Base-by-base conservation (phyloP, 2,888 invertebrate genomes). In the Xiphydria camelus region DNA sequence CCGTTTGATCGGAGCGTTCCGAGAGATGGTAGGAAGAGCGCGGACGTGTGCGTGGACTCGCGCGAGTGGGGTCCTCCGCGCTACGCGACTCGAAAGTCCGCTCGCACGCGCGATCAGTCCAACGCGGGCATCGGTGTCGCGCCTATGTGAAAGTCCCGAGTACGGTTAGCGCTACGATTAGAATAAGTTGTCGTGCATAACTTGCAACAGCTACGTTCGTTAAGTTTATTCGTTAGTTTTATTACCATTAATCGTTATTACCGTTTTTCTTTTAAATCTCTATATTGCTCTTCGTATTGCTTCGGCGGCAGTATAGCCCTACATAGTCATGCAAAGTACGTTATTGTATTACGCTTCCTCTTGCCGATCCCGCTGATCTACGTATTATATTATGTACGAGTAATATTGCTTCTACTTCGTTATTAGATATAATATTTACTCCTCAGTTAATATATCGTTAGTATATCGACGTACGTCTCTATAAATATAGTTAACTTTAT, bases 211-310 rank as follows among this genome's bases (percentile, higher is more conserved):
- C 51, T 57, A 18, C 34, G 34, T 18, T 57, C 44, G 44, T 57
- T 59, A 51, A 51, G 58, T 56, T 41, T 45, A 44, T 36, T 47
- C 36, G 15, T 55, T 46, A 48, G 17, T 21, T 12, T 32, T 10
- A 40, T 25, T 39, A 20, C 25, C 33, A 14, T 36, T 40, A 19
- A 20, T 39, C 26, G n/a, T 26, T 48, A 26, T 40, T 41, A 14
- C 33, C 37, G 23, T 38, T 45, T 49, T 51, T 57, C 63, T 61
- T 47, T 55, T 58, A 48, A 39, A 45, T 35, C 41, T 47, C 47
- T 71, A 74, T 73, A 71, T 71, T 73, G 72, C 73, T 73, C 67
- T 70, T 73, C 67, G 64, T 73, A 73, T 73, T 73, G 73, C 70
- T 70, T 69, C 61, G 58, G 58, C 59, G 66, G 67, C 68, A 63